Conservation (phyloP, 1,140 invertebrate genomes). For the Neotoxoptera formosana region DNA sequence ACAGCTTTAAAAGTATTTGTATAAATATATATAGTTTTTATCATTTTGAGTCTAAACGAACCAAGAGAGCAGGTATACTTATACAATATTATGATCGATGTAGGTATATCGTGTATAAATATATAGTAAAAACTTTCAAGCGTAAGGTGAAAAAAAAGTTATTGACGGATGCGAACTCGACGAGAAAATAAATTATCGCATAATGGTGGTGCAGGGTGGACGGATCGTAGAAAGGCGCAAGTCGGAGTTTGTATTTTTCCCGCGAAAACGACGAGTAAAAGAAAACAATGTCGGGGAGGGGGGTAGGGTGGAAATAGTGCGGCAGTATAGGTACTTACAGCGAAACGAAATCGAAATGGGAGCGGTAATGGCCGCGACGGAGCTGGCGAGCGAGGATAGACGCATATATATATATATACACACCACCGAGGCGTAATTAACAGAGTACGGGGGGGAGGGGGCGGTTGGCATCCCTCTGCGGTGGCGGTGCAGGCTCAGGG, state of each 20-base stretch:
- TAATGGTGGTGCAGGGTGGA: not conserved
- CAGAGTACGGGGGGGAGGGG: not conserved
- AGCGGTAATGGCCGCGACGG: not conserved
- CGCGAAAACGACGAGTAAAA: not conserved
- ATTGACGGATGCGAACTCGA: not conserved
- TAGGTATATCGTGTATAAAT: too few relatives aligned
- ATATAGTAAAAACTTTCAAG: not conserved
- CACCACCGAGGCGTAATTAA: not conserved
- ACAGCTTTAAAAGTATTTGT: not conserved
- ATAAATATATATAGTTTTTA: not conserved
- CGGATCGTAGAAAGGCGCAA: not conserved
- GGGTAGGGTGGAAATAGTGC: not conserved
- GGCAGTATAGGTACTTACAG: not conserved
- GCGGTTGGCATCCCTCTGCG: not conserved
- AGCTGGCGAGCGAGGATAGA: not conserved
- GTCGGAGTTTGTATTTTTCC: not conserved
- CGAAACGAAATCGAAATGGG: not conserved
- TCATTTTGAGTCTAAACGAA: not conserved
- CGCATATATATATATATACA: not conserved
- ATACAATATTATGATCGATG: not conserved
- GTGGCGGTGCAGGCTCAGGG: not conserved
- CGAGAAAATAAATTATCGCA: not conserved
- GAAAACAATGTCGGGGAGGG: not conserved
- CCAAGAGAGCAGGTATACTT: not conserved
- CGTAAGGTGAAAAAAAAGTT: not conserved